These are phyloP conservation scores for Antechinus flavipes DNA, from an alignment of 2,113 vertebrate species.

Conservation along the genomic window DNA sequence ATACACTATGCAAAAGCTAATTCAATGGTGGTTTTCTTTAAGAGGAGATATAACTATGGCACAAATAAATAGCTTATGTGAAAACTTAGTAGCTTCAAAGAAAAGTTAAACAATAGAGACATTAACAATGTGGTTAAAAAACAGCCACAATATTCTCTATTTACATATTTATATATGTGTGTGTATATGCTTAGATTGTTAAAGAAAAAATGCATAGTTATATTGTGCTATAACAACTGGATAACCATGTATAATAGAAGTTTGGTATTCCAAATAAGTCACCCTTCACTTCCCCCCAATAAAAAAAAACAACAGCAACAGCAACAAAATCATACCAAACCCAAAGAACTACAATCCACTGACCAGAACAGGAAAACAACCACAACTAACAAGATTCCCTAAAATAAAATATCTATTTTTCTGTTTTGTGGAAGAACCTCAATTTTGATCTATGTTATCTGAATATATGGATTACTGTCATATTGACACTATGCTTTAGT, in stretches of 20 bases:
- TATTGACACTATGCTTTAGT: background rate
- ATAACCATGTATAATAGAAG: background rate
- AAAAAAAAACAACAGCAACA: too few relatives aligned
- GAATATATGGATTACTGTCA: background rate
- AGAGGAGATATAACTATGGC: slow-evolving; percentile 78
- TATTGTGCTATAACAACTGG: slow-evolving; percentile 51
- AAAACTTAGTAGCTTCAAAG: slow-evolving; percentile 79
- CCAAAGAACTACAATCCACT: slow-evolving; percentile 8
- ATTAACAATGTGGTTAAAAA: slow-evolving; percentile 57
- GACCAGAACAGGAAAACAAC: slow-evolving; percentile 12
- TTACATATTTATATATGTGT: slow-evolving; percentile 53
- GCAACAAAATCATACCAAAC: too few relatives aligned
- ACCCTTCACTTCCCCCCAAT: background rate
- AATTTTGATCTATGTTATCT: slow-evolving; percentile 20
- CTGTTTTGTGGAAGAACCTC: background rate
- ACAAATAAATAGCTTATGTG: slow-evolving; percentile 82
- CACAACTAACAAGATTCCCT: slow-evolving; percentile 36
- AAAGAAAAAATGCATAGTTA: slow-evolving; percentile 47
- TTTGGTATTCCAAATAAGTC: background rate
- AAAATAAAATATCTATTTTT: background rate
- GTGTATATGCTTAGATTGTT: slow-evolving; percentile 42
- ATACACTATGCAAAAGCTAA: slow-evolving; percentile 86
- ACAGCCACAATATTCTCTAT: slow-evolving; percentile 38
- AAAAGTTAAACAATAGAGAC: slow-evolving; percentile 75
- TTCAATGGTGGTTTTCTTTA: slow-evolving; percentile 83